Percentiles rank a stretch among this genome's conserved stretches.
These are phyloP conservation scores for Acleris emargana DNA, from an alignment of 2,888 invertebrate species.

Conservation along the genomic window DNA sequence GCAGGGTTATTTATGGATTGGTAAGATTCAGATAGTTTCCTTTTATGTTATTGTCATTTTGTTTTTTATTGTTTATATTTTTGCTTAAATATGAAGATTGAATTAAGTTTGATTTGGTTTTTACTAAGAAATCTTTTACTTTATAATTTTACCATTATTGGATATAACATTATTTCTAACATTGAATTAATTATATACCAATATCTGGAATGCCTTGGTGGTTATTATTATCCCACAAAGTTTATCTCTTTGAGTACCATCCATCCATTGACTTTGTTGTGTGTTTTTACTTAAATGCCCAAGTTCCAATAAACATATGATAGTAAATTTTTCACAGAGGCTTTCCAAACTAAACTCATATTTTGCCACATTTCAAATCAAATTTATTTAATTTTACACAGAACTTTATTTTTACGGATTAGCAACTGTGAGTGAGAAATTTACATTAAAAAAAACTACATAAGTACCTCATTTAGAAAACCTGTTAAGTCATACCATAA, in stretches of 20 bases:
- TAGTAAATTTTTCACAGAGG: slow-evolving; percentile 24
- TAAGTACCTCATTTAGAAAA: slow-evolving; percentile 22
- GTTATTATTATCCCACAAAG: too few species aligned
- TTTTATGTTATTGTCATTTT: slow-evolving; percentile 1
- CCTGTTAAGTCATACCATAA: not conserved
- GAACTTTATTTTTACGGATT: slow-evolving; percentile 4
- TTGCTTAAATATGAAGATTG: not conserved
- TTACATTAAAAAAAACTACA: slow-evolving; percentile 8
- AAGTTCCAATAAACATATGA: slow-evolving; percentile 6
- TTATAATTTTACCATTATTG: not conserved
- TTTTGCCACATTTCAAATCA: too few species aligned
- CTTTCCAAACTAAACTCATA: slow-evolving; percentile 1
- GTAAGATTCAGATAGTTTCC: not conserved
- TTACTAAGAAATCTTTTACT: not conserved
- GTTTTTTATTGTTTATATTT: slow-evolving; percentile 2
- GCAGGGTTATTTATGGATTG: slow-evolving; percentile 5
- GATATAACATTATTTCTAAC: too few species aligned
- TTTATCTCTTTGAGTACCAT: not conserved
- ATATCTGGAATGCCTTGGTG: too few species aligned
- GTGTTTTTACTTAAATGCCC: slow-evolving; percentile 29
- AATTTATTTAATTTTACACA: too few species aligned
- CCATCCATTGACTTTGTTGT: not conserved
- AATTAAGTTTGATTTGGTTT: slow-evolving; percentile 1
- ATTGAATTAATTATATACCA: too few species aligned
- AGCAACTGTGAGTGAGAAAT: slow-evolving; percentile 26